Base-by-base conservation (phyloP, 2,797 vertebrate genomes). In the Nannoperca australis region DNA sequence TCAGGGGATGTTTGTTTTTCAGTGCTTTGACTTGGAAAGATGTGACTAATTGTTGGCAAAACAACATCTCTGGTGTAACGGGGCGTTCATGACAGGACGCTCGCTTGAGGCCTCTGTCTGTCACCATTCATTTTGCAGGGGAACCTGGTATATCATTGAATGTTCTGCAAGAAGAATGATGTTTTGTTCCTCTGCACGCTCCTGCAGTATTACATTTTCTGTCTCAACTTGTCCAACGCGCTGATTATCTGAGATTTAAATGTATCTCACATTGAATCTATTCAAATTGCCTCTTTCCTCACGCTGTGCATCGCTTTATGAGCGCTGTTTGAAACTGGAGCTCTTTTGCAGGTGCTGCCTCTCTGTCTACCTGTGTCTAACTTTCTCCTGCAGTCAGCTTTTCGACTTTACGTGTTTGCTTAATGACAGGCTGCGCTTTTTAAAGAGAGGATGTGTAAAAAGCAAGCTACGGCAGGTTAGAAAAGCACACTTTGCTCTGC, bases 391-490 rank as follows among this genome's bases (percentile, higher is more conserved):
- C 74, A 59, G 86, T 87, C 86, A 83, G 85, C 80, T 76, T 81
- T 82, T 63, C 3, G 1, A 62, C 34, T 86, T 93, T 81, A 88
- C 73, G 75, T 45, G 50, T 85, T 85, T 70, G 59, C 62, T 73
- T 91, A 89, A 94, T 91, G 84, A 92, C 89, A 87, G 83, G 79
- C 61, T 86, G 65, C 27, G 3, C 47, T 77, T 85, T 91, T 91
- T 81, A 81, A 83, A 83, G 61, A 70, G 87, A 61, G 78, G 62
- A 67, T 53, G 78, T 55, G 70, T 78, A 66, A 83, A 85, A 89
- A 73, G 55, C 67, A 76, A 81, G 87, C 81, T 53, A n/a, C 4
- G 1, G 44, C 90, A 90, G 70, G 86, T 82, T 67, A 47, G 73
- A 56, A 66, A 79, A 76, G 58, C 79, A 60, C 67, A 64, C 61